Percentiles rank a stretch among this genome's conserved stretches.
phyloP scores from a whole-genome alignment of 2,888 invertebrate species.

The Netelia melanura region DNA sequence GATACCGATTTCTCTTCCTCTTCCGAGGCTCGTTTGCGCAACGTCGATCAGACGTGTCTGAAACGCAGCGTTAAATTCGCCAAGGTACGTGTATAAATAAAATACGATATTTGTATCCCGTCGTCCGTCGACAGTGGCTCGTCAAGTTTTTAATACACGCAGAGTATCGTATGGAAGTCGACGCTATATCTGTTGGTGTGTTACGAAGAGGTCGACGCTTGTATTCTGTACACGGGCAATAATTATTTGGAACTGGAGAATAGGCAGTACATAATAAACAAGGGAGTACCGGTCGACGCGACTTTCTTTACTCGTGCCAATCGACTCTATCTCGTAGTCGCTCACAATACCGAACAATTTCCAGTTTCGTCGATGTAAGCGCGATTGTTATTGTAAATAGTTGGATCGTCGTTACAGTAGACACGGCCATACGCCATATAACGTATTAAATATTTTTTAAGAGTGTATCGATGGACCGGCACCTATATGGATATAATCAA shows the following conservation, averaged over 20 bases:
- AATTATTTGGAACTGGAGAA: slow-evolving; percentile 62
- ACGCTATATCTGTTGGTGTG: slow-evolving; percentile 74
- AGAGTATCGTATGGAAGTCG: slow-evolving; percentile 74
- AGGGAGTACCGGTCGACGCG: slow-evolving; percentile 73
- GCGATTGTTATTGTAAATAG: background rate
- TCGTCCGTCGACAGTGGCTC: no score
- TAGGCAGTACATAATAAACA: slow-evolving; percentile 71
- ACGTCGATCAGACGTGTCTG: slow-evolving; percentile 44
- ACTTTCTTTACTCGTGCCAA: slow-evolving; percentile 74
- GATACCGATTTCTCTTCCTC: slow-evolving; percentile 37
- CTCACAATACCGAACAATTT: slow-evolving; percentile 70
- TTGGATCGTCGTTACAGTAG: background rate
- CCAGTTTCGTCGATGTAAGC: slow-evolving; percentile 73
- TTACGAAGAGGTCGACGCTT: slow-evolving; percentile 66
- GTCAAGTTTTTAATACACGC: background rate
- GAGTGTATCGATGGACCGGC: slow-evolving; percentile 78
- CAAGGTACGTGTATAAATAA: slow-evolving; percentile 62
- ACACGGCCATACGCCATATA: no score
- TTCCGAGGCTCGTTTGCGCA: slow-evolving; percentile 9
- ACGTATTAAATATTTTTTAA: slow-evolving; percentile 33
- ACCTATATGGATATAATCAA: slow-evolving; percentile 77
- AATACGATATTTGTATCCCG: no score
- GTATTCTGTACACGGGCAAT: slow-evolving; percentile 72
- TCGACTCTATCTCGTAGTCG: slow-evolving; percentile 76
- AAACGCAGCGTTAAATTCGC: slow-evolving; percentile 66